Base-by-base conservation (phyloP, 1,140 invertebrate genomes). In the Heliconius congener region DNA sequence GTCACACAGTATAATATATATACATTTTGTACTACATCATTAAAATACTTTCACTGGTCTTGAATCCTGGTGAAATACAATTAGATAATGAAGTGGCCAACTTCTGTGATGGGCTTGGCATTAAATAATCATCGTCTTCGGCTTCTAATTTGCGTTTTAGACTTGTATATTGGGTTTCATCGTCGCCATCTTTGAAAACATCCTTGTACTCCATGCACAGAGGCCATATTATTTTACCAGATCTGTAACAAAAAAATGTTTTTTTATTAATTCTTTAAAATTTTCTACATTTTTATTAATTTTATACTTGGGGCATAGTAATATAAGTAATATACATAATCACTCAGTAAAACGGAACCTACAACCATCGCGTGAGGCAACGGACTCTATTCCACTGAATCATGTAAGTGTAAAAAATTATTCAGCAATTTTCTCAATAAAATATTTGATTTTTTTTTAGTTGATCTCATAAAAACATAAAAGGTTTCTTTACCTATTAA, bases 161-260 rank as follows among this genome's bases (percentile, higher is more conserved):
- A 57, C 84, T 85, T 0, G 88, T 87, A 76, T 92, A 92, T 75
- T 93, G 93, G 2, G 85, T 92, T 79, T 92, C 91, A 50, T 91
- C 90, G 30, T 92, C 92, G 0, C 91, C 87, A 9, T 89, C 88
- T 55, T 90, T 91, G 19, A 86, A 74, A 83, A 89, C 88, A 73
- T 93, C 89, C 76, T 94, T 93, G 78, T 94, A 94, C 72, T 94
- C 92, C 82, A 93, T 90, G 81, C 92, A 94, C 2, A 94, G 81
- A 0, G 93, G 93, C 93, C 93, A 93, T 73, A 94, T 92, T 79
- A 89, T 90, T 91, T 94, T 90, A 13, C 93, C 93, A 5, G 92
- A 93, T 78, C 93, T 94, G 86, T 27, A 84, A 88, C 50, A 57
- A 57, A 57, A 57, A 1, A 19, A 42, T 16, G 4, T 11, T 13